Base-by-base conservation (phyloP, 1,140 invertebrate genomes). In the Solenopsis fugax region DNA sequence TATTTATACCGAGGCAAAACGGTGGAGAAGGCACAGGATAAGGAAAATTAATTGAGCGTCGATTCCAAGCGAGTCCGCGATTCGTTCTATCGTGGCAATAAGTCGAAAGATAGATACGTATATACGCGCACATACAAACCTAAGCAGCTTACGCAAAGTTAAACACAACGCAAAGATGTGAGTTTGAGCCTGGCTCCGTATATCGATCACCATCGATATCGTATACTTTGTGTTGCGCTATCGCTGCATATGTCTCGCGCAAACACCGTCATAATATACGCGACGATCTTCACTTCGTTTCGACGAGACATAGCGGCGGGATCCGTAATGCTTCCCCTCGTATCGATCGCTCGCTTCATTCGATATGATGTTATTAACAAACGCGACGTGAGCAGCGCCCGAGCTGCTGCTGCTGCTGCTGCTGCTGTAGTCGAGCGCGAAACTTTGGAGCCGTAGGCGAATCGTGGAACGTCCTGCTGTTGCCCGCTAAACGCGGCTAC, bases 11-110 rank as follows among this genome's bases (percentile, higher is more conserved):
- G 56, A 77, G 10, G 56, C 7, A 58, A 41, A 41, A 54, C 52
- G 67, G 29, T 52, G 52, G 58, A 82, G 37, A 56, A 84, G 45
- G 45, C 6, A 10, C 7, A 4, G 65, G 67, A 84, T 37, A 73
- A 84, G 69, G 29, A 37, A 73, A 84, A 84, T 84, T 84, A 84
- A 84, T 84, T 75, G 54, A 84, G 41, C 80, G 80, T 75, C 80
- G 54, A 75, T 75, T 48, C 52, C 54, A 54, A 29, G 52, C 78
- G 60, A 41, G 41, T 54, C n/a, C 62, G 29, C 62, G 64, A 56
- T 71, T 72, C 52, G 41, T 73, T 75, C 24, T n/a, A 13, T 34
- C 34, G 18, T n/a, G 34, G 62, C 67, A 60, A 60, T 73, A 75
- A 84, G 69, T 73, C 29, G 80, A 4, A 18, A 48, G 18, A 64